Percentiles rank a stretch among this genome's conserved stretches.
phyloP scores from a whole-genome alignment of 2,888 invertebrate genomes.

The Caenorhabditis afra region DNA sequence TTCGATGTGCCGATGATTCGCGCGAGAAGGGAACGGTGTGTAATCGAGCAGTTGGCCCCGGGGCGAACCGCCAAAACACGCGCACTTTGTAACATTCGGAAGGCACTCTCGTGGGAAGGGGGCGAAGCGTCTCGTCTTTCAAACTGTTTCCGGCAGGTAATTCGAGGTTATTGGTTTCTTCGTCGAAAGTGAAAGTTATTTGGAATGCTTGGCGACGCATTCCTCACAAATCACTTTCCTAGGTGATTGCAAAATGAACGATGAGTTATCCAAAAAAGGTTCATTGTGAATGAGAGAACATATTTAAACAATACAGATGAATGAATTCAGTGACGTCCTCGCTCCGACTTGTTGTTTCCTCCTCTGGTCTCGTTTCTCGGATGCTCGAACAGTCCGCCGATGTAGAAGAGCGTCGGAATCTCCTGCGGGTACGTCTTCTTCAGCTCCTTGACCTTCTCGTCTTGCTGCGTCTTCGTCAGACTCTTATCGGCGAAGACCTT shows the following conservation, averaged over 20 bases:
- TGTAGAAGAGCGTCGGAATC: conserved; percentile 47
- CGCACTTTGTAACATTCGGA: conserved; percentile 55
- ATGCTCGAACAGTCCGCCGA: conserved; percentile 40
- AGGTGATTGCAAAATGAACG: no score
- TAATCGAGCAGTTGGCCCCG: conserved; percentile 52
- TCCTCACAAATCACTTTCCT: no score
- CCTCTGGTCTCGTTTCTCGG: conserved; percentile 15
- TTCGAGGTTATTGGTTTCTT: conserved; percentile 33
- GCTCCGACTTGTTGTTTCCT: conserved; percentile 12
- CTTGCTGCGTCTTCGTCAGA: conserved; percentile 52
- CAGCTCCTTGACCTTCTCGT: conserved; percentile 47
- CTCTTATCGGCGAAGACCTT: conserved; percentile 46
- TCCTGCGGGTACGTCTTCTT: conserved; percentile 54
- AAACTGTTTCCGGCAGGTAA: conserved; percentile 35
- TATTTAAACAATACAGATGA: neutral
- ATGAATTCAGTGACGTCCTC: conserved; percentile 3
- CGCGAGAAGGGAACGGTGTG: conserved; percentile 28
- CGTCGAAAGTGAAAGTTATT: neutral
- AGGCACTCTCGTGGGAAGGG: conserved; percentile 2
- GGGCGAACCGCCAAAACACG: conserved; percentile 43
- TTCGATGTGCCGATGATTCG: conserved; percentile 1
- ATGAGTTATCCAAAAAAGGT: no score
- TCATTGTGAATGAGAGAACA: no score
- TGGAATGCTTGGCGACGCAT: conserved; percentile 2
- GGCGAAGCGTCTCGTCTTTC: conserved; percentile 20